Conservation (phyloP, 2,888 invertebrate genomes). For the Mesoligia furuncula region DNA sequence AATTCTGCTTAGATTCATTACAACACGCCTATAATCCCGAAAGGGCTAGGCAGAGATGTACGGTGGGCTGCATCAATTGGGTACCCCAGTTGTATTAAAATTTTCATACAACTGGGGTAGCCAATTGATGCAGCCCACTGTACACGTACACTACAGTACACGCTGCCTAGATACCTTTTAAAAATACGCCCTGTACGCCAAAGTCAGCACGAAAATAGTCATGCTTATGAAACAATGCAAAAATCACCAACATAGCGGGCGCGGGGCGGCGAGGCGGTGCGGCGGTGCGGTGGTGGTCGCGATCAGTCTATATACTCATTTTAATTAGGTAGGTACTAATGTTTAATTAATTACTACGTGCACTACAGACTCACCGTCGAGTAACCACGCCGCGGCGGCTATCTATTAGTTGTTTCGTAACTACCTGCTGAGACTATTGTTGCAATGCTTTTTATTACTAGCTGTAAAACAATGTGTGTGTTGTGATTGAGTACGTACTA, state of each 20-base stretch:
- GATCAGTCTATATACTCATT: conserved; percentile 8
- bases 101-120: too few relatives aligned
- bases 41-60: background rate
- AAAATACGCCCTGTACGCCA: background rate
- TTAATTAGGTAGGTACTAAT: conserved; percentile 47
- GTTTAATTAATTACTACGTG: conserved; percentile 53
- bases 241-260: background rate
- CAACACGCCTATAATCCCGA: background rate
- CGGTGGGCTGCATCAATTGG: too few relatives aligned
- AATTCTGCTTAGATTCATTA: background rate
- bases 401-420: conserved; percentile 15
- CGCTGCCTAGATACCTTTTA: background rate
- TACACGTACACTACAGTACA: background rate
- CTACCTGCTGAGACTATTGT: conserved; percentile 8
- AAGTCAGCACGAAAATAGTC: background rate
- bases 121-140: too few relatives aligned
- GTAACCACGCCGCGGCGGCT: conserved; percentile 11
- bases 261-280: background rate
- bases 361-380: background rate
- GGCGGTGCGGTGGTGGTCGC: conserved; percentile 19
- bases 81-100: too few relatives aligned
- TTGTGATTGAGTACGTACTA: conserved; percentile 9
- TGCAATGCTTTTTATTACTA: conserved; percentile 42
- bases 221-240: conserved; percentile 5
- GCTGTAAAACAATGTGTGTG: background rate